Evolutionary conservation across 2,113 vertebrate genomes (phyloP), one percentile per base, ranked within the genome.

Genomic region (Dissostichus mawsoni): DNA sequence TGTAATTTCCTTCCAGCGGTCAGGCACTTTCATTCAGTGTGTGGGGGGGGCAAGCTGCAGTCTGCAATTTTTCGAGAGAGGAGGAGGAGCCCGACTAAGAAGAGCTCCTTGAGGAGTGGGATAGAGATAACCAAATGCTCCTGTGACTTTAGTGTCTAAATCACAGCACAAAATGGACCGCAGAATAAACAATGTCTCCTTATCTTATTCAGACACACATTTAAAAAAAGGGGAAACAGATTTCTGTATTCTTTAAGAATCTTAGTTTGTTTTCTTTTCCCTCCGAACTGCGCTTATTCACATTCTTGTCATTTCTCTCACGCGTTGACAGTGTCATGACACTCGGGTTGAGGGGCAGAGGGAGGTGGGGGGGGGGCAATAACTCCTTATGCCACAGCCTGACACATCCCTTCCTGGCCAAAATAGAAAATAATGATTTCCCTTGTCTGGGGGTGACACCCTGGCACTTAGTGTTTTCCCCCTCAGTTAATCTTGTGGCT

Each of bases 1-100:
- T 92, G 90, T 93, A 89, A 93, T 93, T 91, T 93, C 87, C 87
- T 75, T 93, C 76, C 86, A 88, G 87, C 83, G 89, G 89, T 92
- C 90, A 85, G 89, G 81, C 81, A 74, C 82, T 89, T 80, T 88
- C 76, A 87, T 90, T 88, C 72, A 81, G 78, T 73, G 76, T 68
- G 73, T 29, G 55, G 11, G 59, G 1, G 62, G 36, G 62, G 10
- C 48, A 11, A 51, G 67, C 86, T 63, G 84, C 77, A 80, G 87
- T 94, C 89, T 87, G 90, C 89, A 80, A 44, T 93, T 92, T 87
- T 82, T 81, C 74, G 67, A 67, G 77, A 66, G 59, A 81, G 48
- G 63, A 70, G 81, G 83, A 76, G 72, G 73, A 78, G 81, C 61
- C 61, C 58, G 86, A 74, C 78, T 84, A 81, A 69, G 53, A 62